A percentile compares a stretch with the other conserved stretches of the same genome.
Conservation (phyloP, 2,888 invertebrate genomes). For the Acleris laterana region DNA sequence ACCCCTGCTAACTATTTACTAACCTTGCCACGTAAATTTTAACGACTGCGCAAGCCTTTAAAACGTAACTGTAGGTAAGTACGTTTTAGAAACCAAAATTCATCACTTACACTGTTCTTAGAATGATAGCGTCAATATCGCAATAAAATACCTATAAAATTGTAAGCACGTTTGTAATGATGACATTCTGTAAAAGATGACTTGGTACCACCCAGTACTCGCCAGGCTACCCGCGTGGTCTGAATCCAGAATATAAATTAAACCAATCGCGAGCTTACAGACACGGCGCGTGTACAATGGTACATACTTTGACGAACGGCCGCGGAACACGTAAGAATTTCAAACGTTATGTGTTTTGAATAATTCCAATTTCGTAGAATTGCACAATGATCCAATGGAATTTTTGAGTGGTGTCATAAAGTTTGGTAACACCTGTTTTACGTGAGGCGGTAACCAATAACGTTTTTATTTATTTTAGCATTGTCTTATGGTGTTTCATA, state of each 20-base stretch:
- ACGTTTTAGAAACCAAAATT: no score
- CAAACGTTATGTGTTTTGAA: slow-evolving; percentile 39
- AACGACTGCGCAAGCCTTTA: no score
- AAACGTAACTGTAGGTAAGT: no score
- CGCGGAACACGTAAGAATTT: slow-evolving; percentile 47
- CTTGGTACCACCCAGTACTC: slow-evolving; percentile 50
- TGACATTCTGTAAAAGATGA: slow-evolving; percentile 40
- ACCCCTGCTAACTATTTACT: no score
- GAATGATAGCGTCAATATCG: not conserved
- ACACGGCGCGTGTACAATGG: slow-evolving; percentile 42
- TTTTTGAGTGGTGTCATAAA: slow-evolving; percentile 33
- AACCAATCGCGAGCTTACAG: slow-evolving; percentile 41
- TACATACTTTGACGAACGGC: slow-evolving; percentile 43
- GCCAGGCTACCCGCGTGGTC: slow-evolving; percentile 45
- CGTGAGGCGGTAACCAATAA: slow-evolving; percentile 18
- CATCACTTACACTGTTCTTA: no score
- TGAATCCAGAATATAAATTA: slow-evolving; percentile 53
- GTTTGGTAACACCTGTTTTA: slow-evolving; percentile 27
- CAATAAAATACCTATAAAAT: not conserved
- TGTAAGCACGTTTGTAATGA: not conserved
- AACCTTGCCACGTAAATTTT: no score
- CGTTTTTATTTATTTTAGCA: slow-evolving; percentile 2
- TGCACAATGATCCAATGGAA: slow-evolving; percentile 26
- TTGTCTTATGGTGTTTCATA: not conserved
- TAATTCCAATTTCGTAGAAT: slow-evolving; percentile 38